A percentile compares a stretch with the other conserved stretches of the same genome.
These are phyloP conservation scores for Macropus fuliginosus DNA, from an alignment of 2,797 vertebrate genomes.

Conservation along the genomic window DNA sequence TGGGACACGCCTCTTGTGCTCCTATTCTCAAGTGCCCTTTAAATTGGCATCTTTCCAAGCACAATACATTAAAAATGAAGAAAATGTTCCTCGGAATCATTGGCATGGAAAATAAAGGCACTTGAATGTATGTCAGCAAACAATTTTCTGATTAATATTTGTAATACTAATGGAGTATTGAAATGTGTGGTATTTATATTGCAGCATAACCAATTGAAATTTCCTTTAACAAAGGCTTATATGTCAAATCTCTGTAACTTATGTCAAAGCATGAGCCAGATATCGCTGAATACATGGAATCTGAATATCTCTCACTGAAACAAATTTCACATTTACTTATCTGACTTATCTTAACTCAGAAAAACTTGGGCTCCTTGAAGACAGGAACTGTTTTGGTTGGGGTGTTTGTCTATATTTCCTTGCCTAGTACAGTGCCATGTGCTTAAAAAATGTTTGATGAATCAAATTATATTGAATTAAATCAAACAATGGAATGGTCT, in stretches of 20 bases:
- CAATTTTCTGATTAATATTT: slow-evolving; percentile 55
- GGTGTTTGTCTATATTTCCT: not conserved
- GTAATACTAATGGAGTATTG: not conserved
- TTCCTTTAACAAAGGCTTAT: not conserved
- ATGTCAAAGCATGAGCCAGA: not conserved
- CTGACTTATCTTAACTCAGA: not conserved
- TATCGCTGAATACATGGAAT: not conserved
- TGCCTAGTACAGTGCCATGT: not conserved
- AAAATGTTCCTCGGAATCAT: slow-evolving; percentile 58
- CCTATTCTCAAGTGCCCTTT: slow-evolving; percentile 76
- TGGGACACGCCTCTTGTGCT: slow-evolving; percentile 67
- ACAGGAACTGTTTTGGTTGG: not conserved
- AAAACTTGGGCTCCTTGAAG: not conserved
- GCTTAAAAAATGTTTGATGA: not conserved
- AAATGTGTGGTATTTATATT: not conserved
- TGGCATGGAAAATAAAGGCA: slow-evolving; percentile 42
- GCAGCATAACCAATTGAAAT: not conserved
- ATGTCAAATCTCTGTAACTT: not conserved
- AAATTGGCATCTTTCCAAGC: slow-evolving; percentile 71
- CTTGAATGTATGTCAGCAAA: slow-evolving; percentile 52
- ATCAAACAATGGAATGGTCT: not conserved
- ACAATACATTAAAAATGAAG: slow-evolving; percentile 72
- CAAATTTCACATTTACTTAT: not conserved
- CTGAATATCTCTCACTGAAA: not conserved
- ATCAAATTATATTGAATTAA: not conserved